A percentile compares a stretch with the other conserved stretches of the same genome.
Evolutionary conservation across 2,888 invertebrate species (phyloP).

Genomic region (Acleris holmiana): DNA sequence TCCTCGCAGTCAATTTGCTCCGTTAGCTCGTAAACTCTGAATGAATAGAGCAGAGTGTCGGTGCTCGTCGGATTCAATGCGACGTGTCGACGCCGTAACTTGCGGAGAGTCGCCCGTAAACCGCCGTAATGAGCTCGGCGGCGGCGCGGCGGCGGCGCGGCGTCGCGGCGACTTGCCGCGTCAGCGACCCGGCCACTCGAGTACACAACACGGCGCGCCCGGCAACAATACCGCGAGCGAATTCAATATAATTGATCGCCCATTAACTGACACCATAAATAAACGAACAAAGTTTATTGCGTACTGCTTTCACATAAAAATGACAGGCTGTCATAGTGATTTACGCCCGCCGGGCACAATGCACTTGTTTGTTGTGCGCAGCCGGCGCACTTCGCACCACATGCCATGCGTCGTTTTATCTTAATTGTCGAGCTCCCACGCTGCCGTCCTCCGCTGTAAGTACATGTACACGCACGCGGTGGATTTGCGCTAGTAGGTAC

Average conservation of each 20-base stretch:
- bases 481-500: background rate
- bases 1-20: conserved; percentile 26
- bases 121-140: conserved; percentile 10
- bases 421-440: conserved; percentile 33
- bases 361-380: conserved; percentile 20
- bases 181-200: too few relatives aligned
- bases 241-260: background rate
- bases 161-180: conserved; percentile 12
- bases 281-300: background rate
- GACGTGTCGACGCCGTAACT: conserved; percentile 31
- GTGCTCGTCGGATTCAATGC: conserved; percentile 20
- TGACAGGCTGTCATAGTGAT: conserved; percentile 17
- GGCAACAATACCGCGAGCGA: background rate
- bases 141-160: conserved; percentile 17
- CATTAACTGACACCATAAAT: background rate
- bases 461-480: background rate
- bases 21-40: conserved; percentile 21
- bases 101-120: conserved; percentile 5
- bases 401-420: conserved; percentile 27
- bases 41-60: conserved; percentile 25
- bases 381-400: conserved; percentile 25
- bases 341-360: conserved; percentile 16
- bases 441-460: conserved; percentile 16
- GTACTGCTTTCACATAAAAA: conserved; percentile 2
- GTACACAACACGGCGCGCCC: too few relatives aligned